These are phyloP conservation scores for Lindbergichthys nudifrons DNA, from an alignment of 2,797 vertebrate genomes.

Conservation along the genomic window DNA sequence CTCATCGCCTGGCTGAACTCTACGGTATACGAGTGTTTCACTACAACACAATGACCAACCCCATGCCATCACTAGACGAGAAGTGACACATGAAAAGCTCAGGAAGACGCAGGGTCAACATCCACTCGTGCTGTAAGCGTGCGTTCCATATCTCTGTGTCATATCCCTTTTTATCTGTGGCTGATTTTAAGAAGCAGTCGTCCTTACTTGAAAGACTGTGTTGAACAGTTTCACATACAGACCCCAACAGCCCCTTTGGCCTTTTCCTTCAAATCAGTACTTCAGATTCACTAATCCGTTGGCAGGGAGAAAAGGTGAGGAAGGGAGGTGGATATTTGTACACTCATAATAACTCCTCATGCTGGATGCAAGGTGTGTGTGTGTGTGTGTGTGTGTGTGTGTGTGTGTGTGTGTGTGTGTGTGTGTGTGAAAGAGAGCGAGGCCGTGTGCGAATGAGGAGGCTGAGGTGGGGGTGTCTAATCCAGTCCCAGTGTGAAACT, in stretches of 20 bases:
- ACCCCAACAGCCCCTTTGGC: conserved; percentile 71
- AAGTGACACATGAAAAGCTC: conserved; percentile 38
- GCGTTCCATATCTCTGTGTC: conserved; percentile 15
- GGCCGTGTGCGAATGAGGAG: conserved; percentile 69
- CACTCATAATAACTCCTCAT: conserved; percentile 42
- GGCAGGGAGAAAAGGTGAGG: conserved; percentile 75
- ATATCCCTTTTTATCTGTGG: conserved; percentile 21
- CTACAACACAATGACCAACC: conserved; percentile 21
- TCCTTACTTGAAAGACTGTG: conserved; percentile 27
- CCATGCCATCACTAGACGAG: conserved; percentile 13
- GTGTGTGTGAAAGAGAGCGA: conserved; percentile 18
- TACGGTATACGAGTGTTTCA: conserved; percentile 14
- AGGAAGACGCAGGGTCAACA: conserved; percentile 46
- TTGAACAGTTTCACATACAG: conserved; percentile 40
- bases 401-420: conserved; percentile 9
- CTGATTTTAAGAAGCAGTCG: conserved; percentile 63
- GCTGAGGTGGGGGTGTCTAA: conserved; percentile 90
- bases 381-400: conserved; percentile 34
- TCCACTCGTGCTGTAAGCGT: conserved; percentile 19
- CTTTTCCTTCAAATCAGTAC: conserved; percentile 82
- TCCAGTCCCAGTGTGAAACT: conserved; percentile 99
- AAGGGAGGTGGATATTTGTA: conserved; percentile 44
- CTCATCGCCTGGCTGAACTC: conserved; percentile 54
- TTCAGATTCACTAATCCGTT: conserved; percentile 90
- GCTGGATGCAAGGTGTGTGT: conserved; percentile 42